Evolutionary conservation across 2,113 vertebrate species (phyloP).

Genomic region (Dicerorhinus sumatrensis): DNA sequence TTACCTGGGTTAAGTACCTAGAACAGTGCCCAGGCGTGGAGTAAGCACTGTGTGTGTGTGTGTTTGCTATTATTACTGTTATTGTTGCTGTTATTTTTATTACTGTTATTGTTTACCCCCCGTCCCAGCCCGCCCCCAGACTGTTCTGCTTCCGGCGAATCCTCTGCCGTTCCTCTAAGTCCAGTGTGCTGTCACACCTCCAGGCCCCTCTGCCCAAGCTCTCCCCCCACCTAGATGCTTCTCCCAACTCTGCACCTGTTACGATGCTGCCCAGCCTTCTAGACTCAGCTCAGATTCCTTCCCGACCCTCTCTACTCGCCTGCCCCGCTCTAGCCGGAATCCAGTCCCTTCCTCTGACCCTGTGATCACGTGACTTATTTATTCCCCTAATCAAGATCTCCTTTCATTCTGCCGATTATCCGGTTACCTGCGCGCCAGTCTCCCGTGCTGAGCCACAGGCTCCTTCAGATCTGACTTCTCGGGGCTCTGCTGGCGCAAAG

Average conservation of each 20-base stretch:
- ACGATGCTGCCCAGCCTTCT: neutral
- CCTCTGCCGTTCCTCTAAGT: neutral
- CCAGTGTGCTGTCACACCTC: neutral
- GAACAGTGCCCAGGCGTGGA: accelerated
- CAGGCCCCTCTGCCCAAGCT: neutral
- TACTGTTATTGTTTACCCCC: neutral
- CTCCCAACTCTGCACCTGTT: too few species aligned
- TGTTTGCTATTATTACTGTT: neutral
- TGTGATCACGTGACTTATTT: too few species aligned
- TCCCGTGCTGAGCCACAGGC: accelerated
- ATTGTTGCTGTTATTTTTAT: neutral
- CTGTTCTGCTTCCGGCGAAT: neutral
- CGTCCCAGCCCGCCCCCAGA: too few species aligned
- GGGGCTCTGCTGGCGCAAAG: neutral
- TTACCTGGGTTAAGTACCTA: accelerated
- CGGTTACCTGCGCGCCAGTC: neutral
- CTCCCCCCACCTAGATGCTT: neutral
- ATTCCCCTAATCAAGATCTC: neutral
- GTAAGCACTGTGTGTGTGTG: accelerated
- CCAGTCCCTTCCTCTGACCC: neutral
- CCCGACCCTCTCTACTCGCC: neutral
- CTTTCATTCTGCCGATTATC: neutral
- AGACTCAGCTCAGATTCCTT: neutral
- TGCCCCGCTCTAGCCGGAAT: accelerated
- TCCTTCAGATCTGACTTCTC: neutral